These are phyloP conservation scores for Cerceris rybyensis DNA, from an alignment of 2,888 invertebrate genomes.

Conservation along the genomic window DNA sequence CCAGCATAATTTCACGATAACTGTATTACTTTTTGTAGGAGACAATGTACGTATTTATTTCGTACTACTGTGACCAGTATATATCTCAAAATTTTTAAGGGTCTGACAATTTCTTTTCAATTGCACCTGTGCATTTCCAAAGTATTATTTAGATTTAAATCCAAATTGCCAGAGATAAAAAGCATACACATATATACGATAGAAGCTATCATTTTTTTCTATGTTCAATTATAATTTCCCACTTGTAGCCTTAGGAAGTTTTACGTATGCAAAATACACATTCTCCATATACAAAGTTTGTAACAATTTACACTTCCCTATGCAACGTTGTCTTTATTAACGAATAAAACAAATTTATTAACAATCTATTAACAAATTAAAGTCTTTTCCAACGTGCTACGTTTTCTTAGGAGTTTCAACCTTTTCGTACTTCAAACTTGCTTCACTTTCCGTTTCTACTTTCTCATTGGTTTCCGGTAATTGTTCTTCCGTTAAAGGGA, in stretches of 20 bases:
- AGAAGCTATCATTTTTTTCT: constrained; percentile 9
- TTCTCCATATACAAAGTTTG: too few species aligned
- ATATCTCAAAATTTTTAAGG: constrained; percentile 30
- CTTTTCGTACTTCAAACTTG: not conserved
- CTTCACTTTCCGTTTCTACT: constrained; percentile 6
- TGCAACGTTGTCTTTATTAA: too few species aligned
- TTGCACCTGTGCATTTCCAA: constrained; percentile 47
- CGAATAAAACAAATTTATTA: not conserved
- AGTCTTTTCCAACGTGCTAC: not conserved
- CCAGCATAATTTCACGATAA: too few species aligned
- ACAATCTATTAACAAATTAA: not conserved
- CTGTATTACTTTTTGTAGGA: too few species aligned
- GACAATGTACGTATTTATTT: too few species aligned
- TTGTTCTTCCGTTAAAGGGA: constrained; percentile 30
- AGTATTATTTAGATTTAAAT: constrained; percentile 29
- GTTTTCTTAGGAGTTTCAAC: constrained; percentile 14
- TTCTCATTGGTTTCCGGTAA: constrained; percentile 2
- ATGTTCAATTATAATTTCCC: not conserved
- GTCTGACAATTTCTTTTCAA: constrained; percentile 36
- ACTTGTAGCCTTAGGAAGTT: too few species aligned
- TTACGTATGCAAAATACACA: too few species aligned
- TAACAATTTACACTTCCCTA: too few species aligned
- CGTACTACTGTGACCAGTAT: too few species aligned
- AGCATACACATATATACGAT: constrained; percentile 8
- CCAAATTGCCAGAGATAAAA: not conserved